These are phyloP conservation scores for Procavia capensis DNA, from an alignment of 2,113 vertebrate genomes.

Conservation along the genomic window DNA sequence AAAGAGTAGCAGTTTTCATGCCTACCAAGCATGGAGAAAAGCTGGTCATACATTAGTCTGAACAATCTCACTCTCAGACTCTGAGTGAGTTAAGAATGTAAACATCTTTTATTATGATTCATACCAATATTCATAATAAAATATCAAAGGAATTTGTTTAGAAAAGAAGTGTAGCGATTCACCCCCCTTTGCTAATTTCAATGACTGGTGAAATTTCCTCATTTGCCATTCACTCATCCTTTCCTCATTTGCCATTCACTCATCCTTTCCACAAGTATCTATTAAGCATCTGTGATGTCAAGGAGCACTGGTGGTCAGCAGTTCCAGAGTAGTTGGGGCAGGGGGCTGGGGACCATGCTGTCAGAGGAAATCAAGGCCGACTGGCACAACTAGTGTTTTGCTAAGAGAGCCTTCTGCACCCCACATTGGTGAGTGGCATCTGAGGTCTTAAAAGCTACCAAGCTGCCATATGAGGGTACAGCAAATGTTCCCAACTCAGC, in stretches of 20 bases:
- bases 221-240: background rate
- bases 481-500: too few species aligned
- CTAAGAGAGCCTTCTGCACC: too few species aligned
- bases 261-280: background rate
- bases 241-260: background rate
- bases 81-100: background rate
- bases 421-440: too few species aligned
- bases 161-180: background rate
- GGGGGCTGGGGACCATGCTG: too few species aligned
- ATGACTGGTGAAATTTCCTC: background rate
- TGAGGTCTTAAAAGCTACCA: too few species aligned
- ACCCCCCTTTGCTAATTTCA: background rate
- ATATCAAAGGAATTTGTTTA: background rate
- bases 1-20: background rate
- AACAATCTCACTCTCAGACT: background rate
- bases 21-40: background rate
- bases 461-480: too few species aligned
- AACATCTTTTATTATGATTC: background rate
- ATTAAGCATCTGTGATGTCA: background rate
- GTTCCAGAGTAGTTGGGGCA: too few species aligned
- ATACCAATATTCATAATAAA: slow-evolving; percentile 32
- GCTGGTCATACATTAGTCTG: background rate
- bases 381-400: too few species aligned
- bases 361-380: too few species aligned
- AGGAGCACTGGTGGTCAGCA: background rate